Conservation (phyloP, 2,113 vertebrate species). For the Jaculus jaculus region DNA sequence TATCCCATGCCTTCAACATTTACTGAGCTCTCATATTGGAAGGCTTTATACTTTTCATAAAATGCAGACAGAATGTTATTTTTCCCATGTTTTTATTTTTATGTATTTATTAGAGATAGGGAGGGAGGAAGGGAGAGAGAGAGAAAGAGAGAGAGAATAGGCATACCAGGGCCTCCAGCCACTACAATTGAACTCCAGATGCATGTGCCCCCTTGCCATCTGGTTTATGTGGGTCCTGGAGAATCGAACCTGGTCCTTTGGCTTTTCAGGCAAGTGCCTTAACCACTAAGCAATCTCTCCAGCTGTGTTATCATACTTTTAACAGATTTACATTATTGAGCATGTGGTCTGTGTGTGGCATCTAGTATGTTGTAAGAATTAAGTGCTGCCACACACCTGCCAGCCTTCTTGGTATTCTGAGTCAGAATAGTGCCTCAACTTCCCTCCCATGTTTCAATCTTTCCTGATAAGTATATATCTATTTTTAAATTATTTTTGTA, state of each 20-base stretch:
- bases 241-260: too few species aligned
- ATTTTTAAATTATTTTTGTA: background rate
- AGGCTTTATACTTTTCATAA: background rate
- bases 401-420: accelerated
- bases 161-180: too few species aligned
- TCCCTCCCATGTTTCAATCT: background rate
- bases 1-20: background rate
- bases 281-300: too few species aligned
- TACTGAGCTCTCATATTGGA: background rate
- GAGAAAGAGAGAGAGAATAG: too few species aligned
- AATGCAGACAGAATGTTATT: background rate
- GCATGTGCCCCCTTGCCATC: too few species aligned
- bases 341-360: background rate
- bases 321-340: background rate
- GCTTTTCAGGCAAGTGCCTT: too few species aligned
- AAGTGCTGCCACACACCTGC: background rate
- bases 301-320: background rate
- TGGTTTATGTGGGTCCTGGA: too few species aligned
- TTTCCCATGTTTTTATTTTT: too few species aligned
- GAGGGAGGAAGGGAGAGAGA: too few species aligned
- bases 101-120: too few species aligned
- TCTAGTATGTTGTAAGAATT: background rate
- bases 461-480: background rate
- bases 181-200: too few species aligned
- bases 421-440: background rate